A percentile compares a stretch with the other conserved stretches of the same genome.
Evolutionary conservation across 2,888 invertebrate genomes (phyloP).

Genomic region (Yponomeuta cagnagella): DNA sequence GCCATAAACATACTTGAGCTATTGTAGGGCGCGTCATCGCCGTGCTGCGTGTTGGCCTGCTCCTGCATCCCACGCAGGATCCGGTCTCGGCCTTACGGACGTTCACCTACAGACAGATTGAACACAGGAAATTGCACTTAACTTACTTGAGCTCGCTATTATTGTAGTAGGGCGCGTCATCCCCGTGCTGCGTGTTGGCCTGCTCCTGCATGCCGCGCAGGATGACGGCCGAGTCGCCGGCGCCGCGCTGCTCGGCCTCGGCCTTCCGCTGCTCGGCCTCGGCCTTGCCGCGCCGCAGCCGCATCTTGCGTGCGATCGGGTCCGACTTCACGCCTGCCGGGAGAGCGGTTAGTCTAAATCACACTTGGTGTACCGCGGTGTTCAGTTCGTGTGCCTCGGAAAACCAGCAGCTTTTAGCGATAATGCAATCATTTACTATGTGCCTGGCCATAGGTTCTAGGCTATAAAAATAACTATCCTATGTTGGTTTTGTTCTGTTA

Average conservation of each 20-base stretch:
- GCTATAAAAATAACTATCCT: no score
- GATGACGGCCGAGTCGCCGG: constrained; percentile 87
- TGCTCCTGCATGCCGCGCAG: constrained; percentile 84
- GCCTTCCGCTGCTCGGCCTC: constrained; percentile 81
- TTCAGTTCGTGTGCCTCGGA: no score
- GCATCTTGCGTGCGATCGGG: constrained; percentile 95
- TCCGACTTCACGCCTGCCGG: constrained; percentile 75
- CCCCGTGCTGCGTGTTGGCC: constrained; percentile 80
- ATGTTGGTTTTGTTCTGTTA: no score
- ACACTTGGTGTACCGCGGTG: no score
- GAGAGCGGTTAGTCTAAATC: not conserved
- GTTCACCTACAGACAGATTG: not conserved
- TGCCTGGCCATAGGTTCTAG: no score
- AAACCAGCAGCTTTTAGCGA: no score
- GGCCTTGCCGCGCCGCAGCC: constrained; percentile 87
- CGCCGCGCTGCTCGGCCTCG: constrained; percentile 76
- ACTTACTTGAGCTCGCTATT: constrained; percentile 81
- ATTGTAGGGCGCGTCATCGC: constrained; percentile 76
- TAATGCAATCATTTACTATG: no score
- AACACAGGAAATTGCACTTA: not conserved
- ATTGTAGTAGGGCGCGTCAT: constrained; percentile 76
- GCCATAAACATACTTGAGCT: constrained; percentile 78
- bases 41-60: constrained; percentile 80
- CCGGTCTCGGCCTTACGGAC: constrained; percentile 78
- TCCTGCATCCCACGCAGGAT: constrained; percentile 87